Evolutionary conservation across 2,113 vertebrate species (phyloP).

Genomic region (Nothoprocta pentlandii): DNA sequence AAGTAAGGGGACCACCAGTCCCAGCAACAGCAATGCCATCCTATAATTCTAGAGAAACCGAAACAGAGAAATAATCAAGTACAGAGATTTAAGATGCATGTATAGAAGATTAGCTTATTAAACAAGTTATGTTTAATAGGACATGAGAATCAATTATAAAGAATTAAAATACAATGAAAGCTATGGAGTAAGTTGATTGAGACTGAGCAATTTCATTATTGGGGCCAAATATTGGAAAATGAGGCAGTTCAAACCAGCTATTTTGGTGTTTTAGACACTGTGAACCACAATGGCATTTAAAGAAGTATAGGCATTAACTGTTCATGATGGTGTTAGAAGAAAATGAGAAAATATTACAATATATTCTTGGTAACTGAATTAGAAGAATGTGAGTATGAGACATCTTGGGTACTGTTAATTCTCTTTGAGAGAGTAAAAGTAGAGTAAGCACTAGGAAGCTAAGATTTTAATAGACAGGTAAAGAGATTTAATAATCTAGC

Average conservation of each 20-base stretch:
- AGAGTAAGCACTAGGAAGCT: not conserved
- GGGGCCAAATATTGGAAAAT: constrained; percentile 9
- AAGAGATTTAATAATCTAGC: not conserved
- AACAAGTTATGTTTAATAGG: not conserved
- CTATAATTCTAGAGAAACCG: not conserved
- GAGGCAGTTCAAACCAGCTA: not conserved
- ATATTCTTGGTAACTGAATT: not conserved
- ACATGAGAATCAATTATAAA: constrained; percentile 21
- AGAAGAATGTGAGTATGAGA: not conserved
- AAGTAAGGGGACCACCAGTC: not conserved
- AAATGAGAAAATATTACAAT: not conserved
- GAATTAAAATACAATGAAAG: constrained; percentile 34
- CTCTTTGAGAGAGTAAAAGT: not conserved
- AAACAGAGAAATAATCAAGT: not conserved
- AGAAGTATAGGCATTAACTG: not conserved
- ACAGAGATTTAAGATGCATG: not conserved
- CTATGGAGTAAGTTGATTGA: not conserved
- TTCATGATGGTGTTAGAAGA: not conserved
- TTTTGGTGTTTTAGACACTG: not conserved
- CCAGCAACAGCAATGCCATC: not conserved
- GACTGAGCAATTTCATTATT: not conserved
- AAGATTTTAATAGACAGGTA: not conserved
- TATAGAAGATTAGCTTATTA: not conserved
- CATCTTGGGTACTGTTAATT: not conserved
- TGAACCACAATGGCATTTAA: not conserved